These are phyloP conservation scores for Eretmocerus hayati DNA, from an alignment of 2,888 invertebrate genomes.

Conservation along the genomic window DNA sequence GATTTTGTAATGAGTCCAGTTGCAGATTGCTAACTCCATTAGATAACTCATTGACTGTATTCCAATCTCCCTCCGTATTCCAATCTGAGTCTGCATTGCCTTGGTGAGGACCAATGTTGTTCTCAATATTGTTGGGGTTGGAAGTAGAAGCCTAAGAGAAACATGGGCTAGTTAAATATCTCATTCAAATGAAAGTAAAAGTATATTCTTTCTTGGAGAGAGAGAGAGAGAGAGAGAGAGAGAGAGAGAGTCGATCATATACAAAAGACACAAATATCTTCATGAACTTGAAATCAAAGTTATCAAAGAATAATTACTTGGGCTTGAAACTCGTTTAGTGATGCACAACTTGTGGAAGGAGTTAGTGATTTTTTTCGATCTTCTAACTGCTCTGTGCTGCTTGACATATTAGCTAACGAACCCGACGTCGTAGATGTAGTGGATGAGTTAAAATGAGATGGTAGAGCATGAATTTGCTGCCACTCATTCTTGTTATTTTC, in stretches of 20 bases:
- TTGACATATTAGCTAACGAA: constrained; percentile 27
- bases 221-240: no score
- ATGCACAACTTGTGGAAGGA: constrained; percentile 27
- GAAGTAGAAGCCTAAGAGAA: constrained; percentile 15
- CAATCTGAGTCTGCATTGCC: constrained; percentile 30
- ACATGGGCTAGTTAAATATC: not conserved
- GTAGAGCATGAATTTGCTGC: constrained; percentile 28
- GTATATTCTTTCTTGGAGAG: not conserved
- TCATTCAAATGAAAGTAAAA: not conserved
- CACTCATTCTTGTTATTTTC: constrained; percentile 26
- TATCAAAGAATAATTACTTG: constrained; percentile 14
- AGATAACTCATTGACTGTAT: constrained; percentile 29
- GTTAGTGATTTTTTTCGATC: constrained; percentile 31
- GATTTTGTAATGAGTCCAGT: constrained; percentile 22
- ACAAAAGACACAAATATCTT: not conserved
- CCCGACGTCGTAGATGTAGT: constrained; percentile 29
- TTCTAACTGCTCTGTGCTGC: constrained; percentile 27
- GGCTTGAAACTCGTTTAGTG: constrained; percentile 28
- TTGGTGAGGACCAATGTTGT: constrained; percentile 21
- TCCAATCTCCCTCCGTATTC: constrained; percentile 28
- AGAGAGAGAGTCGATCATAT: no score
- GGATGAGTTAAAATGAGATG: constrained; percentile 27
- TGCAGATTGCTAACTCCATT: constrained; percentile 33
- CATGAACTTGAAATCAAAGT: not conserved
- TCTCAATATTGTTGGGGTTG: constrained; percentile 13